Evolutionary conservation across 2,888 invertebrate genomes (phyloP), one percentile per base, ranked within the genome.

Genomic region (Odontocolon sp.): DNA sequence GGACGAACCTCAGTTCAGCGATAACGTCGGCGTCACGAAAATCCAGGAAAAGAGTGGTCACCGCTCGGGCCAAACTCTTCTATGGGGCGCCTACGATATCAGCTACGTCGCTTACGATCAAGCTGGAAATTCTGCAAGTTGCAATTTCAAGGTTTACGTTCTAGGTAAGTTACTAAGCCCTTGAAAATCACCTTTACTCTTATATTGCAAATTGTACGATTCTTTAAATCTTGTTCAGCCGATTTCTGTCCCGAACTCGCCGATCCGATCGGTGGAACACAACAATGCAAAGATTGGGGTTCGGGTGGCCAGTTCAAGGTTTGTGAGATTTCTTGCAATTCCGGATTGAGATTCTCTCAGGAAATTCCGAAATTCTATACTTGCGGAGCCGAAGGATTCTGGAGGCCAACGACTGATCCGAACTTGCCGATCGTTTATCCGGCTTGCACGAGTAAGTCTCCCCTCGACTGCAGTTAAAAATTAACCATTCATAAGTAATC

Each of bases 351-450:
- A 81, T 99, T 99, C 92, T 97, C 98, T 0, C 96, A 97, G 87
- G 94, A 95, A 69, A 96, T 98, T n/a, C 98, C 99, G 0, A 96
- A 96, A 82, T 99, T 99, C 92, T 99, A 98, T 90, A 97, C 97
- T 0, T 99, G 99, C 88, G 98, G 98, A n/a, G 96, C 96, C 64
- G 98, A 99, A 94, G 99, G 99, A 40, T 96, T 97, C 91, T 99
- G 99, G 99, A 93, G 98, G 83, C 98, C 98, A 59, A 97, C 96
- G 0, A 92, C 91, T 36, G 94, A 96, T 86, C 96, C 97, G 5
- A 93, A 92, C 52, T 92, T 96, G 84, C 96, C 97, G 28, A 91
- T 97, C 81, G 92, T 96, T n/a, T 98, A 97, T 87, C 97, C 98
- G 70, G 97, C 97, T 80, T 98, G 97, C 88, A 97, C 97, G 86